phyloP scores from a whole-genome alignment of 2,113 vertebrate species.

The Festucalex cinctus region DNA sequence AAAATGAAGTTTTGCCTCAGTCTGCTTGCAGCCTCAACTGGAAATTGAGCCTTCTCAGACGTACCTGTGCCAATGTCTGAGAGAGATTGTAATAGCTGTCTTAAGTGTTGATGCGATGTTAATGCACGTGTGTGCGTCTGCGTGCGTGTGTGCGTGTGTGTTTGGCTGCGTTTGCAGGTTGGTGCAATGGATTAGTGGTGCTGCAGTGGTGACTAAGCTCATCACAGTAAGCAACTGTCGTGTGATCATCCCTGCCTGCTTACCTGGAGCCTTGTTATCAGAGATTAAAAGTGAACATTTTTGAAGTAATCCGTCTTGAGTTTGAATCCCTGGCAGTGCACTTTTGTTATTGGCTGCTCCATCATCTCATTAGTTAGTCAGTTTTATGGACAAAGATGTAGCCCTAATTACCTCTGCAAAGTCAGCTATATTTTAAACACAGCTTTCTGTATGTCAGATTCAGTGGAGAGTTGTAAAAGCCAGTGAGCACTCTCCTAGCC shows the following conservation, averaged over 20 bases:
- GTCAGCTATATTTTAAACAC: slow-evolving; percentile 1
- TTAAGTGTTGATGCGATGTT: slow-evolving; percentile 16
- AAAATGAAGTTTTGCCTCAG: slow-evolving; percentile 31
- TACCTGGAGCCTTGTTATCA: slow-evolving; percentile 9
- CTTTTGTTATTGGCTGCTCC: background rate
- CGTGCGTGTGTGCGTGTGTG: slow-evolving; percentile 8
- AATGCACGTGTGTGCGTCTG: slow-evolving; percentile 11
- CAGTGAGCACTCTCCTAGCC: background rate
- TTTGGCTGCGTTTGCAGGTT: slow-evolving; percentile 29
- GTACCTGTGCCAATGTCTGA: slow-evolving; percentile 33
- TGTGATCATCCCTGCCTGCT: slow-evolving; percentile 13
- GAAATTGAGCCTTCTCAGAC: slow-evolving; percentile 22
- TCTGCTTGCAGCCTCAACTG: slow-evolving; percentile 22
- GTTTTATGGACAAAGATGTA: slow-evolving; percentile 7
- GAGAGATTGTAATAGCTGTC: slow-evolving; percentile 21
- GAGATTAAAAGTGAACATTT: slow-evolving; percentile 24
- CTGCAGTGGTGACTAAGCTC: slow-evolving; percentile 45
- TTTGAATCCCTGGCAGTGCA: background rate
- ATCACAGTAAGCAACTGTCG: slow-evolving; percentile 32
- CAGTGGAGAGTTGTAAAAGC: background rate
- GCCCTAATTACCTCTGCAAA: slow-evolving; percentile 3
- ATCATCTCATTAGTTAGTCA: slow-evolving; percentile 13
- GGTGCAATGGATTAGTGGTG: slow-evolving; percentile 43
- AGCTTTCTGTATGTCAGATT: background rate
- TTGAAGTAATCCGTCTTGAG: background rate